Base-by-base conservation (phyloP, 2,888 invertebrate species). In the Drosophila lacicola region DNA sequence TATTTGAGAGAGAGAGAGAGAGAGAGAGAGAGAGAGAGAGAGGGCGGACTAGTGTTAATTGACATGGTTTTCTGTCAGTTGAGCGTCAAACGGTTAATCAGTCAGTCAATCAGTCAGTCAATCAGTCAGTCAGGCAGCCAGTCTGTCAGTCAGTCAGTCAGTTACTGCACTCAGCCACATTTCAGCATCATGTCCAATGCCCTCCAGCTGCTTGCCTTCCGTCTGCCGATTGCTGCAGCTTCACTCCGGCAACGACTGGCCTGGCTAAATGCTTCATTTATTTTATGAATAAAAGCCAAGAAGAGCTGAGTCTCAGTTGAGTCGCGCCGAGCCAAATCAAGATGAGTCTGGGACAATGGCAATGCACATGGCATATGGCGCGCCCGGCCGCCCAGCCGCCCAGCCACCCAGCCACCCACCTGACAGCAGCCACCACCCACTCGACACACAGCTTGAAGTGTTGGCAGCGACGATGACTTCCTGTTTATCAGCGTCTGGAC, bases 181-280 rank as follows among this genome's bases (percentile, higher is more conserved):
- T 45, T 36, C 41, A 58, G 29, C 69, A 29, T 44, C 33, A 46
- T 56, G 36, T n/a, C 29, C 55, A 53, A 36, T 46, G 36, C 45
- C 72, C 66, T 57, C 53, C 34, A 50, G 74, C 42, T 29, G 34
- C 21, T 60, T 87, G 85, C 54, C 77, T 66, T 57, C 45, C 61
- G 88, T 78, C 66, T 65, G 50, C 25, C 29, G 45, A 21, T 25
- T 45, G 3, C 45, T n/a, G 21, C 64, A 50, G 14, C 45, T 41
- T n/a, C 14, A 14, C 14, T 9, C 8, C n/a, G 42, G 21, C 62
- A 50, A 11, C 51, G 78, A 55, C 82, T 71, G 71, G 67, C 89
- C 82, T 69, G 71, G 67, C 89, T 89, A 89, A 90, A 88, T 85
- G 81, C 89, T 85, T 88, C 80, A 90, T 88, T 88, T 90, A 85